Evolutionary conservation across 2,113 vertebrate species (phyloP), one percentile per base, ranked within the genome.

Genomic region (Megaceryle maxima): DNA sequence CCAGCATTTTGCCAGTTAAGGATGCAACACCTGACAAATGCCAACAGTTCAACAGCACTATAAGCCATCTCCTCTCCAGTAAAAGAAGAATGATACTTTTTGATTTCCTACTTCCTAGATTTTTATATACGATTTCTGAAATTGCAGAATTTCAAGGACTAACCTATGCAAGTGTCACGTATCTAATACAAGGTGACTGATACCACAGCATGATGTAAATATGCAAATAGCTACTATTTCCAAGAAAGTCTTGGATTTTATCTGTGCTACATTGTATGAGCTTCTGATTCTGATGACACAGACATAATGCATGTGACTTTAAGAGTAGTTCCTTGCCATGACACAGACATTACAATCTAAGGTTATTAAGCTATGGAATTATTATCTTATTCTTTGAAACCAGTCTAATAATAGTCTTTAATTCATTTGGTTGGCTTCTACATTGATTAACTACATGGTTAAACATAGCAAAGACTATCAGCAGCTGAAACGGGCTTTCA

Each of bases 111-210:
- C 26, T 83, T 87, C 25, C 6, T 62, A 16, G 10, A 44, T 66
- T 88, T 91, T 68, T n/a, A 44, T 35, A 21, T 19, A 46, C 6
- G 5, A 74, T 57, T 81, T 67, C 25, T 73, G 7, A 64, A 91
- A 41, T 15, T 20, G 1, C 9, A 87, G 39, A 50, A 29, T 70
- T 82, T 90, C n/a, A 17, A 77, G 75, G 7, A 67, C 13, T 10
- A 66, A 21, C 6, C 6, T 59, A 28, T n/a, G 9, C 9, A 31
- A 1, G 1, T 18, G 9, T 44, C 26, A 1, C 0, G 0, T 18
- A 6, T 31, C 31, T 70, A 74, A 77, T 13, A 44, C 11, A 57
- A 39, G 16, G n/a, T 35, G 48, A 39, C 15, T 26, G 15, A 26
- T 26, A 43, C 2, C 55, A 63, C 10, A 46, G 15, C 35, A 44